These are phyloP conservation scores for Teleiodes luculella DNA, from an alignment of 2,888 invertebrate species.

Conservation along the genomic window DNA sequence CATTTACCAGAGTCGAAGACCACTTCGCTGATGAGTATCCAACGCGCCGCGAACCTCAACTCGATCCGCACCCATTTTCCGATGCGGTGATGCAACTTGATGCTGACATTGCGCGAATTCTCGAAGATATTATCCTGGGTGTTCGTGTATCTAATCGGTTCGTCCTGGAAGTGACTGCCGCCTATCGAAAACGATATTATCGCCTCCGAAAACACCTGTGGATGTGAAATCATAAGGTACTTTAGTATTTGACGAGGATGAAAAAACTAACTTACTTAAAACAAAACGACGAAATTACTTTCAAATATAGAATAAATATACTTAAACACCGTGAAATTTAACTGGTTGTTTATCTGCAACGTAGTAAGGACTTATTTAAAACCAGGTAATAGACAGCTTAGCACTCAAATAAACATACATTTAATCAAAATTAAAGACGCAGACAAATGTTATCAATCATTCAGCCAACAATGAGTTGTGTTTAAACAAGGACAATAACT, in stretches of 20 bases:
- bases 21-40: constrained; percentile 95
- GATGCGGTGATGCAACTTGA: constrained; percentile 88
- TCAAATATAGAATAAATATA: no score
- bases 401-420: no score
- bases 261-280: not conserved
- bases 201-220: constrained; percentile 88
- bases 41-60: constrained; percentile 87
- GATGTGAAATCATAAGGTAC: not conserved
- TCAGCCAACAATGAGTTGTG: no score
- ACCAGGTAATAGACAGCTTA: no score
- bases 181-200: constrained; percentile 89
- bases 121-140: constrained; percentile 89
- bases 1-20: constrained; percentile 88
- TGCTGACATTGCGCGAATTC: constrained; percentile 87
- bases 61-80: constrained; percentile 89
- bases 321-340: no score
- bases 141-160: constrained; percentile 85
- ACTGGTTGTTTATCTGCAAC: no score
- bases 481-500: no score
- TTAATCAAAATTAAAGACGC: no score
- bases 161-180: constrained; percentile 86
- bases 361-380: no score
- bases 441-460: no score
- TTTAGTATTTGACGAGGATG: no score
- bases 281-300: not conserved